Conservation (phyloP, 2,888 invertebrate species). For the Apamea epomidion region DNA sequence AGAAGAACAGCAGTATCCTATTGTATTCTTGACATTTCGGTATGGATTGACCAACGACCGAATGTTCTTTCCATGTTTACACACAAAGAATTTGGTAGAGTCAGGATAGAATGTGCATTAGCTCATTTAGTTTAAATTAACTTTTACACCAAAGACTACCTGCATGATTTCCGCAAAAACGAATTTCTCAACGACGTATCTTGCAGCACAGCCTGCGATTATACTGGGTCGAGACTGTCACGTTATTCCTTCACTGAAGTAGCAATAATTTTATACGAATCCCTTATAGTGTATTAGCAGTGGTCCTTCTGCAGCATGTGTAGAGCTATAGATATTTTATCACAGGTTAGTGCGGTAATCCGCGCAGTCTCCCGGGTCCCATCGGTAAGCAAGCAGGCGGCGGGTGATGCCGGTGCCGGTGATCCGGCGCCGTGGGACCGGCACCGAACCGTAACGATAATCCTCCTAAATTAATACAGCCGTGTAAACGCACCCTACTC, state of each 20-base stretch:
- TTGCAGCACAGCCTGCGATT: too few relatives aligned
- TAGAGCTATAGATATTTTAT: background rate
- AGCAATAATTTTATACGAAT: background rate
- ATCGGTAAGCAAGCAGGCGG: slow-evolving; percentile 40
- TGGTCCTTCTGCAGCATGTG: slow-evolving; percentile 10
- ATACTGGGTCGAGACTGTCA: background rate
- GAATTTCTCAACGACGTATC: background rate
- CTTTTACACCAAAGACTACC: background rate
- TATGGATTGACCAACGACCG: background rate
- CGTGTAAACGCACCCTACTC: slow-evolving; percentile 41
- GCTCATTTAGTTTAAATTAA: background rate
- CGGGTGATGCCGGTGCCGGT: slow-evolving; percentile 9
- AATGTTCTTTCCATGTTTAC: background rate
- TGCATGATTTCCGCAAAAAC: background rate
- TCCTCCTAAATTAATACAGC: slow-evolving; percentile 48
- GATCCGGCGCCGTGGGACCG: slow-evolving; percentile 21
- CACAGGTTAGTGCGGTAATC: slow-evolving; percentile 26
- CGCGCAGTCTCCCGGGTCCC: slow-evolving; percentile 42
- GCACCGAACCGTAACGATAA: slow-evolving; percentile 34
- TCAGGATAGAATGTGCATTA: background rate
- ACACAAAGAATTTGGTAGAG: background rate
- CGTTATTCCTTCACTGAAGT: too few relatives aligned
- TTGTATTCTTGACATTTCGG: too few relatives aligned
- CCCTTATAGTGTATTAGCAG: background rate
- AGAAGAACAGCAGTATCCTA: too few relatives aligned